phyloP scores from a whole-genome alignment of 2,888 invertebrate genomes.

The Pammene aurita region DNA sequence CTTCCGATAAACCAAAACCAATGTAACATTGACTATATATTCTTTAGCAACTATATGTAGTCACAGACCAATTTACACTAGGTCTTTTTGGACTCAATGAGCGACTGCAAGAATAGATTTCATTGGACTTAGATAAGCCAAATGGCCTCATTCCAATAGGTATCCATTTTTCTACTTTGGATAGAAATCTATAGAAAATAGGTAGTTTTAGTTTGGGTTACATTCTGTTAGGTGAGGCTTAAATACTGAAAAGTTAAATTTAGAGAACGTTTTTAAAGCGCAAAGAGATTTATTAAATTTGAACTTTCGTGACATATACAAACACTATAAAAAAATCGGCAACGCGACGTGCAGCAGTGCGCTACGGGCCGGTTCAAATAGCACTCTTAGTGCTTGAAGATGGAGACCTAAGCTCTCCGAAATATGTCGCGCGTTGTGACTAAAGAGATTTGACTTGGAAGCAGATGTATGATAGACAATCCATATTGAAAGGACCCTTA shows the following conservation, averaged over 20 bases:
- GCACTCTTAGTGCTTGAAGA: too few relatives aligned
- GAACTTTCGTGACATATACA: too few relatives aligned
- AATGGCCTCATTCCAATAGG: constrained; percentile 1
- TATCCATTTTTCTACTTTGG: constrained; percentile 5
- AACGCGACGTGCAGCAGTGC: too few relatives aligned
- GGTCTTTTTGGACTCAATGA: background rate
- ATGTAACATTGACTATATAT: background rate
- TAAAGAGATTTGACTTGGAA: too few relatives aligned
- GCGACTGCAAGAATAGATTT: background rate
- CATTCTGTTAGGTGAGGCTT: background rate
- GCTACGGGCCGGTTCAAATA: too few relatives aligned
- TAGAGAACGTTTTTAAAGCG: too few relatives aligned
- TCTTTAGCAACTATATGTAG: background rate
- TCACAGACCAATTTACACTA: background rate
- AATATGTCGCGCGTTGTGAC: too few relatives aligned
- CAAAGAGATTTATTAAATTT: too few relatives aligned
- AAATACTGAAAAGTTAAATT: background rate
- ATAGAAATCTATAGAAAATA: constrained; percentile 7
- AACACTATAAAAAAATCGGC: too few relatives aligned
- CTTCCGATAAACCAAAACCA: background rate
- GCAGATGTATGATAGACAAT: too few relatives aligned
- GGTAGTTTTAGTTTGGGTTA: background rate
- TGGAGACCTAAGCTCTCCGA: too few relatives aligned
- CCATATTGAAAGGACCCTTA: too few relatives aligned
- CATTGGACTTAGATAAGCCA: constrained; percentile 11